These are phyloP conservation scores for Netelia inedita DNA, from an alignment of 2,888 invertebrate species.

Conservation along the genomic window DNA sequence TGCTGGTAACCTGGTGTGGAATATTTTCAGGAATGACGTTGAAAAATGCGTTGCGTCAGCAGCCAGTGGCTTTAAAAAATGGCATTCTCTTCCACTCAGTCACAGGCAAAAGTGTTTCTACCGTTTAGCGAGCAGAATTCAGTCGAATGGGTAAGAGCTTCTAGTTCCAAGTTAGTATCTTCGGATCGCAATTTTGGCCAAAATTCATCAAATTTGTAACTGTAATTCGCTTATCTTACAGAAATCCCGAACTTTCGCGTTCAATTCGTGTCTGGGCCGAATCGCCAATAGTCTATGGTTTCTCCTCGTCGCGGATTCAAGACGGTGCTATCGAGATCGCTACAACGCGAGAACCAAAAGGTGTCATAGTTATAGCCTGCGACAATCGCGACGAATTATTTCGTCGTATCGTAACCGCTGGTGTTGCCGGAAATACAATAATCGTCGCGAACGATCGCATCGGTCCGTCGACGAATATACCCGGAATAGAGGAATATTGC, in stretches of 20 bases:
- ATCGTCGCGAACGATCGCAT: constrained; percentile 58
- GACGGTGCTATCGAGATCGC: constrained; percentile 68
- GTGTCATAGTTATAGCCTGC: constrained; percentile 61
- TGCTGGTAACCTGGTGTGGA: neutral
- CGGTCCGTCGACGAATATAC: constrained; percentile 12
- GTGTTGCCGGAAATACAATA: constrained; percentile 69
- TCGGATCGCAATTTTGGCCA: too few relatives aligned
- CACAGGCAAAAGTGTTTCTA: constrained; percentile 64
- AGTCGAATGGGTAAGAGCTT: constrained; percentile 58
- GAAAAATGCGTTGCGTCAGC: constrained; percentile 65
- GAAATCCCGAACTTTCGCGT: constrained; percentile 49
- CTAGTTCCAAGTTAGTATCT: too few relatives aligned
- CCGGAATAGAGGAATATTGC: constrained; percentile 65
- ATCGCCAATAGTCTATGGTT: constrained; percentile 60
- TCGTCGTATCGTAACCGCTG: constrained; percentile 61
- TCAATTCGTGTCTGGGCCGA: constrained; percentile 62
- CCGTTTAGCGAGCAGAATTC: constrained; percentile 63
- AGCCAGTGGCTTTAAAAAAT: constrained; percentile 58
- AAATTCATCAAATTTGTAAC: too few relatives aligned
- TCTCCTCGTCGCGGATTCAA: constrained; percentile 62
- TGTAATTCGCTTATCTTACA: neutral
- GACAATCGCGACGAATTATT: constrained; percentile 56
- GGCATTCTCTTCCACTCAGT: constrained; percentile 58
- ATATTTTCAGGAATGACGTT: constrained; percentile 63
- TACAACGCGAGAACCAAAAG: constrained; percentile 66